These are phyloP conservation scores for Agrotis clavis DNA, from an alignment of 2,888 invertebrate genomes.

Conservation along the genomic window DNA sequence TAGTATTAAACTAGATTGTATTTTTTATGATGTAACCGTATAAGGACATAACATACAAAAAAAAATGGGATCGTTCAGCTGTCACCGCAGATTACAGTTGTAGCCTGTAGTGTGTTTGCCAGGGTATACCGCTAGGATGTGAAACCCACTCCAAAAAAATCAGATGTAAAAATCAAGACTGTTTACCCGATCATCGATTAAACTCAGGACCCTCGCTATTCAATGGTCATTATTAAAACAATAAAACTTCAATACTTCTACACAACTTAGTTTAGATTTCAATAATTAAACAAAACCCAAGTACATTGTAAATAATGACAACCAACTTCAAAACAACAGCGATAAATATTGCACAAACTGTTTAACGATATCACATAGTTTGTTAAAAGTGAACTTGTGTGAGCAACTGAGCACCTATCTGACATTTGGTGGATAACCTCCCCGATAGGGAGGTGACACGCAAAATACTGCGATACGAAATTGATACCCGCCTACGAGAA, in stretches of 20 bases:
- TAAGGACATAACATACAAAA: too few relatives aligned
- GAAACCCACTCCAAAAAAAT: too few relatives aligned
- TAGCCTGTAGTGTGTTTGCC: too few relatives aligned
- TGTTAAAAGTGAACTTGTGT: conserved; percentile 34
- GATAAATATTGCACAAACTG: conserved; percentile 17
- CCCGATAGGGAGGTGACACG: conserved; percentile 22
- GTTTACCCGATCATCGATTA: too few relatives aligned
- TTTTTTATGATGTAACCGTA: too few relatives aligned
- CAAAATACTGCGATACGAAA: conserved; percentile 27
- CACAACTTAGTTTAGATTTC: not conserved
- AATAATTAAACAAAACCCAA: not conserved
- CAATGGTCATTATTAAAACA: not conserved
- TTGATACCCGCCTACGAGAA: conserved; percentile 15
- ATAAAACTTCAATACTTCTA: not conserved
- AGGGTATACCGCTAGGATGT: too few relatives aligned
- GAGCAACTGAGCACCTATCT: conserved; percentile 5
- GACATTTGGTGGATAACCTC: conserved; percentile 41
- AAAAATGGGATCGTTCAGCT: too few relatives aligned
- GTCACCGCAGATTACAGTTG: too few relatives aligned
- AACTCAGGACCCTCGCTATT: too few relatives aligned
- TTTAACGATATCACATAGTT: conserved; percentile 26
- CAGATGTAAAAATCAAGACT: too few relatives aligned
- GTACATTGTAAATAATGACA: conserved; percentile 22
- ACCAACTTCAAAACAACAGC: conserved; percentile 36
- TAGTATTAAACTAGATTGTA: too few relatives aligned